phyloP scores from a whole-genome alignment of 1,140 invertebrate species.

The Glomeris maerens region DNA sequence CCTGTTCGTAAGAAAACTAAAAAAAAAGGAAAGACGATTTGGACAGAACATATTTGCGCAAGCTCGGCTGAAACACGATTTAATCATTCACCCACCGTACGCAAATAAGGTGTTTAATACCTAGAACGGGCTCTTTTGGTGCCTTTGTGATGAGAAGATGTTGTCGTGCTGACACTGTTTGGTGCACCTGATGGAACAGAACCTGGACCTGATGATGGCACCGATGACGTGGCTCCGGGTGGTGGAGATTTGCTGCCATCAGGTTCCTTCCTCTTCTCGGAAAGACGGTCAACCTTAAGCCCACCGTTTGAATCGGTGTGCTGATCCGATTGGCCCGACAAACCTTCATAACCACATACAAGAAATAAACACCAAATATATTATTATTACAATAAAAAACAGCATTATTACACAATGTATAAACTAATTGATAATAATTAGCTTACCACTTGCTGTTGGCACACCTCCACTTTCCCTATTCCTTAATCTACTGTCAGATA shows the following conservation, averaged over 20 bases:
- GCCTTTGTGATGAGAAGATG: slow-evolving; percentile 39
- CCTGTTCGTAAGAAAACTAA: too few relatives aligned
- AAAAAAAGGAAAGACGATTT: too few relatives aligned
- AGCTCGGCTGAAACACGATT: too few relatives aligned
- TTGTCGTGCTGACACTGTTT: slow-evolving; percentile 29
- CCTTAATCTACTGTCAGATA: slow-evolving; percentile 1
- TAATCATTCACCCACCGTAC: too few relatives aligned
- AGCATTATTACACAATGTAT: too few relatives aligned
- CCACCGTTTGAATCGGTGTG: slow-evolving; percentile 10
- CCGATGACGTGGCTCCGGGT: too few relatives aligned
- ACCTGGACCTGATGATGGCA: too few relatives aligned
- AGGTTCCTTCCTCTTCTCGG: slow-evolving; percentile 14
- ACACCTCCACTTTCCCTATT: background rate
- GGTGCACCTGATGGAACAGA: slow-evolving; percentile 34
- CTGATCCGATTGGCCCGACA: background rate
- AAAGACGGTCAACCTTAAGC: slow-evolving; percentile 12
- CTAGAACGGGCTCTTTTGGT: slow-evolving; percentile 50
- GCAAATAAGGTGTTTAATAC: slow-evolving; percentile 61
- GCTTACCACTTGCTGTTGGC: too few relatives aligned
- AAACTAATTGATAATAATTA: too few relatives aligned
- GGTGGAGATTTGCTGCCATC: slow-evolving; percentile 19
- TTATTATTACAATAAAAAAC: too few relatives aligned
- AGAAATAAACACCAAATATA: too few relatives aligned
- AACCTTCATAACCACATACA: background rate
- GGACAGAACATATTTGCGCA: too few relatives aligned